Base-by-base conservation (phyloP, 2,888 invertebrate genomes). In the Zygaena filipendulae region DNA sequence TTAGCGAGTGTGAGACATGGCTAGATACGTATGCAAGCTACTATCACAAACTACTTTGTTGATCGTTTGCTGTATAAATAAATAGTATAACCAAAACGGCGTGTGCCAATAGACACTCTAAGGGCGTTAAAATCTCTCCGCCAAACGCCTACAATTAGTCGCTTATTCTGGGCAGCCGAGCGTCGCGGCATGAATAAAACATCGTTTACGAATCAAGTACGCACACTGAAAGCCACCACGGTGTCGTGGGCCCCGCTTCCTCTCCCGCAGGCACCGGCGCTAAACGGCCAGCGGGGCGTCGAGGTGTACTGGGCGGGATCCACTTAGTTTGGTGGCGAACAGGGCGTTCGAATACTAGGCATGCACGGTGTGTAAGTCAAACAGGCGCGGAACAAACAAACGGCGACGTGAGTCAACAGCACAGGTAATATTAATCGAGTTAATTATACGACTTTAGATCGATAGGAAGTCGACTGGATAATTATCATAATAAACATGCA, bases 111-210 rank as follows among this genome's bases (percentile, higher is more conserved):
- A 38, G 39, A 45, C 41, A 40, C 39, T 36, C 33, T 27, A n/a
- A 38, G 37, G 43, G 39, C 38, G 44, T 44, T 52, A 48, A 55
- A 61, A 67, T 61, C 62, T 59, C 55, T 51, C 49, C 47, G 35
- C 34, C 51, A 56, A 59, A 63, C 61, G 69, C 68, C 64, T 69
- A 69, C 68, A 74, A 71, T 72, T 74, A 75, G 67, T 50, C 62
- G 60, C 66, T 64, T 67, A 69, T 66, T 64, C 66, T 51, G 59
- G 53, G 62, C 52, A 59, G 52, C 49, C 53, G 55, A 62, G 59
- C 62, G 55, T 62, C 60, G 59, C 51, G 57, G 45, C 59, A 72
- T 74, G 75, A 75, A 75, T 75, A 74, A 75, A 71, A 74, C 74
- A 74, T 70, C 52, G 49, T 59, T 55, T 51, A 57, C 54, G 54